Percentiles rank a stretch among this genome's conserved stretches.
phyloP scores from a whole-genome alignment of 2,113 vertebrate genomes.

The Ascaphus truei region DNA sequence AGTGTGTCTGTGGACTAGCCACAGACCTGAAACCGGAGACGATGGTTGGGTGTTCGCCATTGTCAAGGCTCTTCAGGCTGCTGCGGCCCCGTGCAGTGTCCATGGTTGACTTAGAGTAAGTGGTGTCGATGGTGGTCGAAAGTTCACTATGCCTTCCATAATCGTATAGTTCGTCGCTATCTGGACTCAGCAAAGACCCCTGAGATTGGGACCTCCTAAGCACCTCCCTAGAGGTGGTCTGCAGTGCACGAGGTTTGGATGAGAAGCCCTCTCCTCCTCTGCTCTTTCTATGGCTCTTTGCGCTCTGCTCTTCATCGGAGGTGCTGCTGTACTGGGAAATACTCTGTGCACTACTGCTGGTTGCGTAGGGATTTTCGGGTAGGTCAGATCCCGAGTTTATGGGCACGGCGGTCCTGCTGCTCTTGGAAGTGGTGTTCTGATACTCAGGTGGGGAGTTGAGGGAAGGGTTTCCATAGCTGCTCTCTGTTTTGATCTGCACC shows the following conservation, averaged over 20 bases:
- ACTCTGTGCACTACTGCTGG: not conserved
- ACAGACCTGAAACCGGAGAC: fast-evolving
- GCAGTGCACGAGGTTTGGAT: conserved; percentile 26
- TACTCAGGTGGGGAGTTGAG: not conserved
- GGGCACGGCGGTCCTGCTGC: not conserved
- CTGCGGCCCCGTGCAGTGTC: conserved; percentile 38
- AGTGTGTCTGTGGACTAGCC: not conserved
- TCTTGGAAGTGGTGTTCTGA: not conserved
- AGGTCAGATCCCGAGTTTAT: conserved; percentile 47
- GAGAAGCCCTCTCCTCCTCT: conserved; percentile 34
- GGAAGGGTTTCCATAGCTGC: conserved; percentile 11
- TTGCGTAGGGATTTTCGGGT: conserved; percentile 52
- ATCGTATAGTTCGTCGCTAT: fast-evolving
- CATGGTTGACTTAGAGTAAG: conserved; percentile 48
- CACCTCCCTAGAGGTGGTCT: conserved; percentile 31
- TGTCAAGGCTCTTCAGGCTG: conserved; percentile 34
- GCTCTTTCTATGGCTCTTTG: conserved; percentile 40
- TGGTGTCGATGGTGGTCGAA: conserved; percentile 40
- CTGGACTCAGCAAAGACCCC: conserved; percentile 66
- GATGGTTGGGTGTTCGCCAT: conserved; percentile 32
- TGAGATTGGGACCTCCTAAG: conserved; percentile 79
- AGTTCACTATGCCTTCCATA: not conserved
- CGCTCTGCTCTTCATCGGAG: conserved; percentile 54
- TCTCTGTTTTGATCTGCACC: conserved; percentile 64
- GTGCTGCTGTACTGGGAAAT: conserved; percentile 40